Evolutionary conservation across 2,113 vertebrate genomes (phyloP).

Genomic region (Pholis gunnellus): DNA sequence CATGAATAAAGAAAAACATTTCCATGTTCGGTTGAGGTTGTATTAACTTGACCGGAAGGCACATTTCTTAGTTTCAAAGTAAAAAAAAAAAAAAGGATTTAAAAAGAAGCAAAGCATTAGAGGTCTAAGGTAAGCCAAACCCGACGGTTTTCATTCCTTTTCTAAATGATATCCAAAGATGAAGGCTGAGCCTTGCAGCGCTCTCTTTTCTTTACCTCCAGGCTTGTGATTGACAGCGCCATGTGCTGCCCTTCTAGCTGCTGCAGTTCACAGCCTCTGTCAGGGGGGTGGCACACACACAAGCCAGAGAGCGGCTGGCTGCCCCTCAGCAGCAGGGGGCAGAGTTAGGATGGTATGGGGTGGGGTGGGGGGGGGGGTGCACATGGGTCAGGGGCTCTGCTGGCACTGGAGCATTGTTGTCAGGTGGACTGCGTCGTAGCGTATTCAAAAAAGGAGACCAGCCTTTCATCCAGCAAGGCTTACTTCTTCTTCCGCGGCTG

Average conservation of each 20-base stretch:
- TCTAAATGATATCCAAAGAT: constrained; percentile 69
- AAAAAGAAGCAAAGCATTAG: constrained; percentile 29
- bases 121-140: constrained; percentile 56
- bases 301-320: constrained; percentile 71
- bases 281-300: constrained; percentile 75
- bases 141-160: constrained; percentile 58
- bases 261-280: constrained; percentile 77
- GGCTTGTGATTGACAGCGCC: constrained; percentile 77
- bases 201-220: constrained; percentile 72
- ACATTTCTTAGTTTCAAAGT: constrained; percentile 56
- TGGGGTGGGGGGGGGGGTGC: constrained; percentile 15
- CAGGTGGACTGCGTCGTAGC: constrained; percentile 60
- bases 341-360: constrained; percentile 63
- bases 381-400: constrained; percentile 60
- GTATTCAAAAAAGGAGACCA: constrained; percentile 63
- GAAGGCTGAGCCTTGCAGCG: constrained; percentile 61
- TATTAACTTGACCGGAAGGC: constrained; percentile 49
- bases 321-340: constrained; percentile 71
- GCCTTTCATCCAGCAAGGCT: constrained; percentile 57
- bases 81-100: neutral
- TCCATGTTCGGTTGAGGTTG: neutral
- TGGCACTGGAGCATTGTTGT: constrained; percentile 70
- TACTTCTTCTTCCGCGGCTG: constrained; percentile 90
- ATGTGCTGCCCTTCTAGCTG: constrained; percentile 77
- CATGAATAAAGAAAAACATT: constrained; percentile 18